Evolutionary conservation across 2,113 vertebrate species (phyloP), one percentile per base, ranked within the genome.

Genomic region (Melanocharis versteri): DNA sequence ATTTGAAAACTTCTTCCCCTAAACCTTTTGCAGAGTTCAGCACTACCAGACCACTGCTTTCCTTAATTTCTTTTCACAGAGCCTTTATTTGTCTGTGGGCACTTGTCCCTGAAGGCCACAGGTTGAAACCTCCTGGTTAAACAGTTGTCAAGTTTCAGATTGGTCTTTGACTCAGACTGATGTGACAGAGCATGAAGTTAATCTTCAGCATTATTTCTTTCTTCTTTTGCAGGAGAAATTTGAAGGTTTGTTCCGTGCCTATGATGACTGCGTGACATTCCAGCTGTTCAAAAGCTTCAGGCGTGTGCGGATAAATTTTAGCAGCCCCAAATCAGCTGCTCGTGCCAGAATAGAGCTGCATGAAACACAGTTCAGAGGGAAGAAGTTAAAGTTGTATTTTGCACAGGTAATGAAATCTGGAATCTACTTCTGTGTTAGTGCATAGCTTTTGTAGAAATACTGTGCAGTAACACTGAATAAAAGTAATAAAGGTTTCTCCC

Each of bases 271-370:
- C 2, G 98, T 98, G 97, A 98, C 98, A 8, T 98, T 99, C 97
- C 98, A 99, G 96, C 97, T 98, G 30, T 99, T 99, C 87, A 99
- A 99, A 96, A 99, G 98, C 95, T 99, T 99, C 98, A 97, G 98
- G 76, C 98, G 98, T n/a, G 98, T 99, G 86, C 97, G 98, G 83
- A 98, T 99, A 97, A 98, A 98, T 93, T 99, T 99, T 73, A 98
- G 98, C 88, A 98, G 98, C 91, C 98, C 98, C 77, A 99, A 98
- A 94, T 98, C 98, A 79, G 98, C 98, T 70, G 98, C 98, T 78
- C 98, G 98, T 53, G 98, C 98, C 87, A 98, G 98, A 88, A 99
- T 98, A 99, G 98, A 99, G 97, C 98, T 99, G 76, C 98, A 99
- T 53, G 98, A 99, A 97, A 99, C 98, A 88, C 98, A 98, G 82